Base-by-base conservation (phyloP, 2,888 invertebrate genomes). In the Piscicola geometra region DNA sequence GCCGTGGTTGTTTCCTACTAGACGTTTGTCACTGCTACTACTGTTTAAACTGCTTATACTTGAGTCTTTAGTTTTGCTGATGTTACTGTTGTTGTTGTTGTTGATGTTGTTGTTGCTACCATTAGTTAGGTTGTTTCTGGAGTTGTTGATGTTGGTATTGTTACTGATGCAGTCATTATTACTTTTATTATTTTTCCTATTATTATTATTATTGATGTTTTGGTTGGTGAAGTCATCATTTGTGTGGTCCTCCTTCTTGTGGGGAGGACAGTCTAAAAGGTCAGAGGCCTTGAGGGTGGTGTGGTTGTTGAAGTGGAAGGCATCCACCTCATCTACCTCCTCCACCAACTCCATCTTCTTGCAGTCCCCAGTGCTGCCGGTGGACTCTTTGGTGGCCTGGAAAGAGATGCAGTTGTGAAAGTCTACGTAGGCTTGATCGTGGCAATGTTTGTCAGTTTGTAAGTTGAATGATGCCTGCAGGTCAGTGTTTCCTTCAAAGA, bases 21-120 rank as follows among this genome's bases (percentile, higher is more conserved):
- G 5, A 15, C 41, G 5, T 41, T 41, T 41, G 41, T 15, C 41
- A 41, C 15, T 15, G 9, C 41, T 41, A 15, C 15, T 41, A 15
- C 41, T 9, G 41, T 15, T 41, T n/a, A n/a, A n/a, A n/a, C n/a
- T n/a, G n/a, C n/a, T n/a, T n/a, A n/a, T n/a, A n/a, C n/a, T n/a
- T n/a, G n/a, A n/a, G n/a, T n/a, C n/a, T n/a, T n/a, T n/a, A n/a
- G n/a, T n/a, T 9, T 41, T 5, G 41, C 15, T 64, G 64, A 3
- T 30, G 64, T 30, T 64, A n/a, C 64, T 64, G 64, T 5, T 12
- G 64, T 28, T 64, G 64, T 28, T 30, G 30, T 64, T 64, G 64
- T n/a, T 64, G 30, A 12, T 64, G 21, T 64, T 64, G 5, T n/a
- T 9, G 9, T 30, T n/a, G 9, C 64, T 64, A n/a, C 21, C 21